Evolutionary conservation across 2,113 vertebrate species (phyloP), one percentile per base, ranked within the genome.

Genomic region (Lepidothrix coronata): DNA sequence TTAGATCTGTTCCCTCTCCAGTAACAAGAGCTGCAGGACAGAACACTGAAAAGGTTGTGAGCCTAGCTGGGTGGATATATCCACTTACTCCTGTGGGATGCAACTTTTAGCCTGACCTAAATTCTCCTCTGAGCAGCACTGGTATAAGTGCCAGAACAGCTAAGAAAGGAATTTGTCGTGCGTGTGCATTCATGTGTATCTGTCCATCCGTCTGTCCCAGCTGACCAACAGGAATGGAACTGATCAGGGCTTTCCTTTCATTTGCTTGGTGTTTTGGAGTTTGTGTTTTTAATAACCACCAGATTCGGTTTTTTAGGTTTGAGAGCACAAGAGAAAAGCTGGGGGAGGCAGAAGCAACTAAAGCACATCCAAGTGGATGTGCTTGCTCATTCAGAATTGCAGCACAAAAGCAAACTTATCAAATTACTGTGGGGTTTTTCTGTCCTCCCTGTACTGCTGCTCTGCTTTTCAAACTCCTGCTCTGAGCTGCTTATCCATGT

Each of bases 51-150:
- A 80, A 71, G 41, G n/a, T 5, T 88, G 58, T 33, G 71, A 8
- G 71, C 21, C 62, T 70, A 33, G 33, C 9, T 30, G 52, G 24
- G 33, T 21, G 22, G 13, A 58, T 23, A 20, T 25, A 88, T 31
- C 51, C 31, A 79, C 54, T 88, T 84, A 78, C 68, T 88, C 72
- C 65, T 52, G 35, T 0, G 1, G 78, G 59, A 86, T 74, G 33
- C 63, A 77, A 55, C 68, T 88, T 90, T 8, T 61, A 28, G 67
- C 35, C 68, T 83, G 93, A 95, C 90, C 95, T 86, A 83, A 90
- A 77, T 90, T 88, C 82, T 77, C 74, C 51, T 41, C 66, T 11
- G 17, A 71, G 54, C 16, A 59, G 70, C 71, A 91, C 46, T 33
- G n/a, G 44, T 54, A 0, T n/a, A 75, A 94, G 46, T 27, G 70